Evolutionary conservation across 64 coral and sea anemone genomes (phyloP).

Genomic region (Montipora efflorescens): DNA sequence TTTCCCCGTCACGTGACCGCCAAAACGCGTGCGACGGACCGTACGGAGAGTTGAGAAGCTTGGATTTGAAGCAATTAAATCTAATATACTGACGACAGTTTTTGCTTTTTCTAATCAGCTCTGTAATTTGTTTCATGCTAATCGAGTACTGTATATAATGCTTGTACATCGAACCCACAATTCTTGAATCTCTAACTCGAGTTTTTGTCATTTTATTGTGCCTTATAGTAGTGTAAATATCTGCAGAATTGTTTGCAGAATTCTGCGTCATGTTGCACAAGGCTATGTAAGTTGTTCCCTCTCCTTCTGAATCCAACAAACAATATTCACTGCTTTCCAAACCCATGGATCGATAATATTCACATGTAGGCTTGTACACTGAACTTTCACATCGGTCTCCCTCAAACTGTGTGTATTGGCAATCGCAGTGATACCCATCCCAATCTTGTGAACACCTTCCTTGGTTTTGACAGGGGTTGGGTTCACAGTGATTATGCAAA

Average conservation of each 20-base stretch:
- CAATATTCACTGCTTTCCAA: slow-evolving; percentile 63
- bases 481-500: slow-evolving; percentile 56
- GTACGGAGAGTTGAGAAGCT: slow-evolving; percentile 67
- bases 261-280: slow-evolving; percentile 69
- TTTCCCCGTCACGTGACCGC: slow-evolving; percentile 55
- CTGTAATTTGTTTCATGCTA: slow-evolving; percentile 59
- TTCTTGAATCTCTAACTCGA: not conserved
- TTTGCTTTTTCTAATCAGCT: slow-evolving; percentile 64
- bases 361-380: slow-evolving; percentile 74
- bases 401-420: slow-evolving; percentile 69
- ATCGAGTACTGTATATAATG: slow-evolving; percentile 33
- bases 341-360: slow-evolving; percentile 70
- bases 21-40: slow-evolving; percentile 65
- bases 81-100: slow-evolving; percentile 84
- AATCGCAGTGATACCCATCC: slow-evolving; percentile 66
- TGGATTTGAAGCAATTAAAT: slow-evolving; percentile 77
- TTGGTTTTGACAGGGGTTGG: slow-evolving; percentile 75
- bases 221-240: slow-evolving; percentile 62
- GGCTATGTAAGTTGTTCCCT: slow-evolving; percentile 52
- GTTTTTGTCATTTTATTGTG: slow-evolving; percentile 67
- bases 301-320: slow-evolving; percentile 47
- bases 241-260: not conserved
- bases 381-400: slow-evolving; percentile 63
- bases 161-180: not conserved
- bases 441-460: slow-evolving; percentile 78